Evolutionary conservation across 2,797 vertebrate species (phyloP).

Genomic region (Myripristis jacobus): DNA sequence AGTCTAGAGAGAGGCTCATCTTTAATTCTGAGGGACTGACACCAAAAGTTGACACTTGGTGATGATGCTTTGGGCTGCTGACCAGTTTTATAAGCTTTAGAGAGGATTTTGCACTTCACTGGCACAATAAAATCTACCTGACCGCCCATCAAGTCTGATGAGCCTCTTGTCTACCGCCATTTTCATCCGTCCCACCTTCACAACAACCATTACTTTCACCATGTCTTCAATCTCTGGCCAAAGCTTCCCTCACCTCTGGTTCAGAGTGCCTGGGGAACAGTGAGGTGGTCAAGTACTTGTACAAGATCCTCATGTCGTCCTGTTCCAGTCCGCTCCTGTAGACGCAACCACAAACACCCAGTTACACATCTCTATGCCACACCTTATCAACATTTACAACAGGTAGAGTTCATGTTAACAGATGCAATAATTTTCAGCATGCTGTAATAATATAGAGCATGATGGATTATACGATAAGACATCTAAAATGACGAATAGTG

Average conservation of each 20-base stretch:
- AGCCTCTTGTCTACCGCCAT: too few relatives aligned
- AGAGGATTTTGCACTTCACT: too few relatives aligned
- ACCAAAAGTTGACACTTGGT: too few relatives aligned
- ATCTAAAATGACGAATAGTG: slow-evolving; percentile 11
- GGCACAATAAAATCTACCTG: too few relatives aligned
- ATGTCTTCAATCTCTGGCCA: background rate
- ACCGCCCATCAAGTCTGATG: too few relatives aligned
- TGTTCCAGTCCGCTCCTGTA: slow-evolving; percentile 97
- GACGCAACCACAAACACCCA: background rate
- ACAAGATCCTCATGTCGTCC: slow-evolving; percentile 98
- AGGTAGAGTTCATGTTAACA: background rate
- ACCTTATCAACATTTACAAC: background rate
- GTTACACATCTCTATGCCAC: background rate
- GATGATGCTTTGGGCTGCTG: too few relatives aligned
- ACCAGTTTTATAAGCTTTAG: too few relatives aligned
- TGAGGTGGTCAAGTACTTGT: slow-evolving; percentile 98
- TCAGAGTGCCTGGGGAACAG: slow-evolving; percentile 97
- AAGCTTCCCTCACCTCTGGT: slow-evolving; percentile 87
- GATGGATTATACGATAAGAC: background rate
- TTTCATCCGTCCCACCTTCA: too few relatives aligned
- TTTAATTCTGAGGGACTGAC: too few relatives aligned
- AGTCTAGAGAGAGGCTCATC: too few relatives aligned
- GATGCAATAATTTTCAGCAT: background rate
- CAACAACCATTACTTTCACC: background rate
- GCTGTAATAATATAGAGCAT: background rate